Conservation (phyloP, 2,888 invertebrate species). For the Pyralis farinalis region DNA sequence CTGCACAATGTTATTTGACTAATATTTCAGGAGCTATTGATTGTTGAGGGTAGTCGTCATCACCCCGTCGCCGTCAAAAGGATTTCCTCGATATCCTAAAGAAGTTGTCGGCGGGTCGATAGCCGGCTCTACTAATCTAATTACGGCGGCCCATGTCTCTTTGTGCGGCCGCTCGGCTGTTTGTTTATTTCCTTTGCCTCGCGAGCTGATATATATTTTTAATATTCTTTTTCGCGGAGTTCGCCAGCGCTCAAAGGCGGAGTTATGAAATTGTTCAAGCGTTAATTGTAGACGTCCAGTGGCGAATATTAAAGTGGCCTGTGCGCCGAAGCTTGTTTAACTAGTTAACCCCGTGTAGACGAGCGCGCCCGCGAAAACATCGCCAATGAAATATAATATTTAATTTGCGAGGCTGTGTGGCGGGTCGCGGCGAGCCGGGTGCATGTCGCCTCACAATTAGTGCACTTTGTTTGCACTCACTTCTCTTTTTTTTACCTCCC, state of each 20-base stretch:
- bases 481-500: background rate
- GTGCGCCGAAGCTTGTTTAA: conserved; percentile 43
- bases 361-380: conserved; percentile 34
- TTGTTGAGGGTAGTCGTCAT: too few relatives aligned
- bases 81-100: conserved; percentile 38
- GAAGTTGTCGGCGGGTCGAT: conserved; percentile 37
- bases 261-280: conserved; percentile 78
- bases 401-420: conserved; percentile 54
- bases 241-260: conserved; percentile 66
- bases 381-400: conserved; percentile 56
- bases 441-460: conserved; percentile 37
- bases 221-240: conserved; percentile 50
- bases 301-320: conserved; percentile 74
- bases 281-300: conserved; percentile 77
- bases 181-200: conserved; percentile 55
- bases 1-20: too few relatives aligned
- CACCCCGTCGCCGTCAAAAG: conserved; percentile 29
- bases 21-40: too few relatives aligned
- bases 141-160: conserved; percentile 52
- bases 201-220: conserved; percentile 58
- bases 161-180: conserved; percentile 42
- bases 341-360: conserved; percentile 61
- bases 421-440: conserved; percentile 21
- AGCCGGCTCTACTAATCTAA: conserved; percentile 60
- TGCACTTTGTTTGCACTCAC: conserved; percentile 1